A percentile compares a stretch with the other conserved stretches of the same genome.
Evolutionary conservation across 1,140 invertebrate genomes (phyloP).

Genomic region (Dinoponera quadriceps): DNA sequence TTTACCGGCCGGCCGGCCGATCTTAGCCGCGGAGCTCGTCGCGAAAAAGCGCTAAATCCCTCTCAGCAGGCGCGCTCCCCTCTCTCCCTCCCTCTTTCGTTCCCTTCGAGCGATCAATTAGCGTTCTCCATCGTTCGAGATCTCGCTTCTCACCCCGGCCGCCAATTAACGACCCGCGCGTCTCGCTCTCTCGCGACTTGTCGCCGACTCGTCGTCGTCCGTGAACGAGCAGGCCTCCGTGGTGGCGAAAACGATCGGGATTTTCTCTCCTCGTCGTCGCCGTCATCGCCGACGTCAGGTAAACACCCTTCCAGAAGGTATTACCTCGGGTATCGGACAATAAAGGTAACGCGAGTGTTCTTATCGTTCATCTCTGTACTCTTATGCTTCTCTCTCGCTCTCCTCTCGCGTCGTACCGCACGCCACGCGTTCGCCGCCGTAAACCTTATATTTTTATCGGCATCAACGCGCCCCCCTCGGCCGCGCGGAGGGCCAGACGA

Average conservation of each 20-base stretch:
- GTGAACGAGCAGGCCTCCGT: not conserved
- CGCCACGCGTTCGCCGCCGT: not conserved
- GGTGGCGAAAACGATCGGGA: constrained; percentile 36
- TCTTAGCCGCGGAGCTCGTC: constrained; percentile 63
- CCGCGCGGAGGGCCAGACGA: too few species aligned
- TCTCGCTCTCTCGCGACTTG: not conserved
- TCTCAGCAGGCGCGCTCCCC: constrained; percentile 43
- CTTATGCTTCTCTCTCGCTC: not conserved
- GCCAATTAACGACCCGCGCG: constrained; percentile 40
- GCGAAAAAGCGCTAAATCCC: constrained; percentile 71
- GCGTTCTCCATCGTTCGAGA: constrained; percentile 33
- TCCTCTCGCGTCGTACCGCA: not conserved
- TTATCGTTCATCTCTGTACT: constrained; percentile 48
- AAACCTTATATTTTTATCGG: constrained; percentile 9
- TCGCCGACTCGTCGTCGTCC: constrained; percentile 24
- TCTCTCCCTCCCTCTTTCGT: constrained; percentile 9
- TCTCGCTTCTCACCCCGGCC: constrained; percentile 34
- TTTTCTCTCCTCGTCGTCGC: constrained; percentile 8
- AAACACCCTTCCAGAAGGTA: constrained; percentile 38
- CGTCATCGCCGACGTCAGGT: constrained; percentile 11
- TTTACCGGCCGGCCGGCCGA: constrained; percentile 66
- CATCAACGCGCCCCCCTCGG: not conserved
- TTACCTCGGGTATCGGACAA: constrained; percentile 29
- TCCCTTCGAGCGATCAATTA: constrained; percentile 57
- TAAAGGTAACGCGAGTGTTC: constrained; percentile 27